Base-by-base conservation (phyloP, 2,797 vertebrate species). In the Labeo calbasu region DNA sequence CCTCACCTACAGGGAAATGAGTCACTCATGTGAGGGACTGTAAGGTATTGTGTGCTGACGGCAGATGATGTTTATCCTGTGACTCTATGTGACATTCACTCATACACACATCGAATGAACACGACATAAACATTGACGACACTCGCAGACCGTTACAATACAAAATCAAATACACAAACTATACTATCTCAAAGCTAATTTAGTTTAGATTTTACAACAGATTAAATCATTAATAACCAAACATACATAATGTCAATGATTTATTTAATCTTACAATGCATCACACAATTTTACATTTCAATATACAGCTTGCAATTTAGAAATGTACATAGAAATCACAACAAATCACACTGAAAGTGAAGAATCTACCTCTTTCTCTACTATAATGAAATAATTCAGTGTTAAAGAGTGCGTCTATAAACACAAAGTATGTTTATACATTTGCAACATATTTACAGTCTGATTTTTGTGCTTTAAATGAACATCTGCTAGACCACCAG, bases 1-100 rank as follows among this genome's bases (percentile, higher is more conserved):
- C 23, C 28, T 68, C 28, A 61, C 69, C 63, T 70, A 55, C 51
- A 76, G 70, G 17, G 32, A 48, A 61, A 46, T 55, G 57, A 82
- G 51, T 82, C 65, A 72, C 43, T 55, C 32, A 40, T 63, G 23
- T 3, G n/a, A 28, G 51, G 32, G 77, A 66, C 59, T 32, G 25
- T 10, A 17, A 17, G 50, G 36, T 11, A 3, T 1, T 46, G 14
- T 46, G 51, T 53, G 36, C n/a, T 15, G 15, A 28, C 17, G 28
- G 14, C 50, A 80, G 14, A 15, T 23, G 53, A 10, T 10, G 46
- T 28, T 66, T 13, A 66, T 50, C 2, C 1, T 2, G 2, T 19
- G 21, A 23, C 57, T 23, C 19, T n/a, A n/a, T 70, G 3, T 23
- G 12, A 70, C 68, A 46, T 46, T 36, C 28, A 65, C 61, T 32